Percentiles rank a stretch among this genome's conserved stretches.
Evolutionary conservation across 1,140 invertebrate genomes (phyloP).

Genomic region (Cotesia vestalis): DNA sequence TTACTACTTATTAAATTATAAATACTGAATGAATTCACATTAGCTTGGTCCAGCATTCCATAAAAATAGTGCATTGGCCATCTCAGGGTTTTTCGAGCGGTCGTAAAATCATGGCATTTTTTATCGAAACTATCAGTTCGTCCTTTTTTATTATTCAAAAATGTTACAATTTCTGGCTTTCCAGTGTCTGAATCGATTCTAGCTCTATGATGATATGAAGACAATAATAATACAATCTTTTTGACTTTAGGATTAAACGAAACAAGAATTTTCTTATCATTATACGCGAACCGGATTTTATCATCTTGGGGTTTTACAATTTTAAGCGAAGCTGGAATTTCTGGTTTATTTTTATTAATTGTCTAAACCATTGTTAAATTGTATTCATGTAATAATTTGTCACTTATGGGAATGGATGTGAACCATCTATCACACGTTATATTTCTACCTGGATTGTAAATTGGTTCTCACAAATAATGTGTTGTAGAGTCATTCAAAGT

Average conservation of each 20-base stretch:
- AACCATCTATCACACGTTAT: slow-evolving; percentile 30
- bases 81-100: slow-evolving; percentile 48
- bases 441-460: slow-evolving; percentile 13
- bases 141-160: slow-evolving; percentile 56
- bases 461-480: slow-evolving; percentile 18
- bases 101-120: slow-evolving; percentile 53
- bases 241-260: slow-evolving; percentile 16
- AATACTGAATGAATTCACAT: slow-evolving; percentile 28
- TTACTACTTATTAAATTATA: background rate
- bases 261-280: slow-evolving; percentile 7
- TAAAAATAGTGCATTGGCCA: slow-evolving; percentile 50
- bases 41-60: slow-evolving; percentile 37
- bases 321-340: slow-evolving; percentile 19
- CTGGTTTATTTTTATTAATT: slow-evolving; percentile 18
- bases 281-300: background rate
- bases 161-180: slow-evolving; percentile 58
- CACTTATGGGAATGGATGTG: background rate
- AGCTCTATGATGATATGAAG: background rate
- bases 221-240: slow-evolving; percentile 16
- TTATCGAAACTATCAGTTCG: slow-evolving; percentile 63
- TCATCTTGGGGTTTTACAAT: background rate
- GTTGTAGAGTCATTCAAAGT: slow-evolving; percentile 25
- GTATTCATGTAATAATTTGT: slow-evolving; percentile 18
- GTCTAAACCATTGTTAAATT: slow-evolving; percentile 14
- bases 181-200: slow-evolving; percentile 37